Conservation (phyloP, 2,888 invertebrate species). For the Eupeodes latifasciatus region DNA sequence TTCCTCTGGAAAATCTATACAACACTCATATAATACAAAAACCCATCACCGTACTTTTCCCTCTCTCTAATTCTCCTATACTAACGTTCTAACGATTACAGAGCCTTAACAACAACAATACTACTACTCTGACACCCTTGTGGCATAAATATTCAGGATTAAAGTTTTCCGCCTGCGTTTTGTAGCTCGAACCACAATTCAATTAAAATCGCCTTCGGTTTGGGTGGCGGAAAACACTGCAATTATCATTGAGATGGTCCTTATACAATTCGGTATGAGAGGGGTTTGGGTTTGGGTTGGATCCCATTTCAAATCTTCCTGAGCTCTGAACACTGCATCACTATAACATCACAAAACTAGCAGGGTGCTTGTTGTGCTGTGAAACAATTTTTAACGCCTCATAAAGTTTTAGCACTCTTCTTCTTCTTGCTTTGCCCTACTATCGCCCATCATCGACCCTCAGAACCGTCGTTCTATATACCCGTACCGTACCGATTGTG, state of each 20-base stretch:
- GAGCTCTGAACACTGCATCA: constrained; percentile 28
- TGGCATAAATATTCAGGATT: constrained; percentile 73
- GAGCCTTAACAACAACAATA: constrained; percentile 23
- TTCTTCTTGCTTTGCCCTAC: constrained; percentile 26
- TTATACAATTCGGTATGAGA: not conserved
- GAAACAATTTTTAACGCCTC: constrained; percentile 76
- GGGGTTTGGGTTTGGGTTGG: not conserved
- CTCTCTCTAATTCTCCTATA: not conserved
- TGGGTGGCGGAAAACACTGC: constrained; percentile 37
- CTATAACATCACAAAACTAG: constrained; percentile 27
- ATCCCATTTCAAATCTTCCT: constrained; percentile 14
- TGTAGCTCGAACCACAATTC: constrained; percentile 70
- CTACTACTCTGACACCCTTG: constrained; percentile 34
- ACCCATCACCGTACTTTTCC: not conserved
- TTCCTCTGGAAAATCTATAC: constrained; percentile 43
- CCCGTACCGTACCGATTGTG: constrained; percentile 30
- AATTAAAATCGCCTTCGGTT: constrained; percentile 73
- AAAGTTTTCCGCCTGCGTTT: constrained; percentile 68
- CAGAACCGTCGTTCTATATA: not conserved
- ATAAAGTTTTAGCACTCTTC: constrained; percentile 70
- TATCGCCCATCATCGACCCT: not conserved
- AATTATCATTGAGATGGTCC: constrained; percentile 68
- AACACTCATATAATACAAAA: constrained; percentile 14
- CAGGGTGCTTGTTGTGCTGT: constrained; percentile 67
- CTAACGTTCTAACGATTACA: constrained; percentile 19